Conservation (phyloP, 2,113 vertebrate species). For the Psephotus haematonotus region DNA sequence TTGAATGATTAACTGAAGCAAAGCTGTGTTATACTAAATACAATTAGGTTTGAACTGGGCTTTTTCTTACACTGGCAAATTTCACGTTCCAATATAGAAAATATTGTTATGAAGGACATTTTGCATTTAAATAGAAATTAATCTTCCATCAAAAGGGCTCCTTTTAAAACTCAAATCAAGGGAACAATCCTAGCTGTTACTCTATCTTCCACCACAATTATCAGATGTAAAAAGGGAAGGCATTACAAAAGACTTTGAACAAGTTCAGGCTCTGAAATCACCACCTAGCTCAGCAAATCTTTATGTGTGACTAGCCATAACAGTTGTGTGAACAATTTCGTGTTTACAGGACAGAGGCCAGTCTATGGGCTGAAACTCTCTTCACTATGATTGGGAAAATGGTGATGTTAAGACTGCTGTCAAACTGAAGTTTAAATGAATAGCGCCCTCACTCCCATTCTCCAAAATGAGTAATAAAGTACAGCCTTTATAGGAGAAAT, state of each 20-base stretch:
- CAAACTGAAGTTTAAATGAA: not conserved
- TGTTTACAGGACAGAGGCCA: not conserved
- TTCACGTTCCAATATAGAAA: not conserved
- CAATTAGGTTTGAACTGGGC: not conserved
- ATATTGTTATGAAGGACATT: not conserved
- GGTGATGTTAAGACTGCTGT: not conserved
- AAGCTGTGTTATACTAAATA: not conserved
- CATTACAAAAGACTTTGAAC: not conserved
- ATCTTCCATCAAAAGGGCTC: not conserved
- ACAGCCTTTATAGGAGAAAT: not conserved
- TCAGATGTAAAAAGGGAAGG: not conserved
- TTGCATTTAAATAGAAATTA: not conserved
- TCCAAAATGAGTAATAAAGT: not conserved
- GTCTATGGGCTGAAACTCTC: not conserved
- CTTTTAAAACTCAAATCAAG: not conserved
- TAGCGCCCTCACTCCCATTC: not conserved
- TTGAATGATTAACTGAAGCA: not conserved
- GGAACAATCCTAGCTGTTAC: not conserved
- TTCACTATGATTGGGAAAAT: not conserved
- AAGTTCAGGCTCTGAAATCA: not conserved
- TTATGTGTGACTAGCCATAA: not conserved
- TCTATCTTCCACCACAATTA: not conserved
- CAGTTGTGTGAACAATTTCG: not conserved
- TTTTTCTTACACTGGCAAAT: not conserved
- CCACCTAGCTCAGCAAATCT: not conserved